These are phyloP conservation scores for Apistogramma diplotaenia DNA, from an alignment of 2,113 vertebrate genomes.

Conservation along the genomic window DNA sequence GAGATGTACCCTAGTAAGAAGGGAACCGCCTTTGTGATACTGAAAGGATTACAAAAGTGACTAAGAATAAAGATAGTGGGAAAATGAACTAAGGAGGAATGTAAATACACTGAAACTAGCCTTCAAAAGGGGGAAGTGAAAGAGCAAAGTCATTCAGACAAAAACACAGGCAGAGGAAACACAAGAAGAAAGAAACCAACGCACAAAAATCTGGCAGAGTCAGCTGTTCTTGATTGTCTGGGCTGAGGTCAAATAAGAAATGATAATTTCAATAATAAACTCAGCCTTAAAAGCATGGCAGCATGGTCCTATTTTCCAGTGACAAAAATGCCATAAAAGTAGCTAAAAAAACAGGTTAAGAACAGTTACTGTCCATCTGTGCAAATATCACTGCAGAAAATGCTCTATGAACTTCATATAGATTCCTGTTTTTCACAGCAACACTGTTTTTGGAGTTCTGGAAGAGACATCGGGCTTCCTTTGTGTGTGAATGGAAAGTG, in stretches of 20 bases:
- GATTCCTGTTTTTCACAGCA: conserved; percentile 72
- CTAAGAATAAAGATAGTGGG: not conserved
- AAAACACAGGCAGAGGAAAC: not conserved
- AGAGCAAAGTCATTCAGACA: not conserved
- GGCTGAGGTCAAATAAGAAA: not conserved
- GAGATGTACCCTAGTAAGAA: no score
- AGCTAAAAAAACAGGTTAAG: not conserved
- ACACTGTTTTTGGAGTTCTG: conserved; percentile 94
- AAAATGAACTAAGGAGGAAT: not conserved
- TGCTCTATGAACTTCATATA: not conserved
- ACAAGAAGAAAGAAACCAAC: not conserved
- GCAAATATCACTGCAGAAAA: not conserved
- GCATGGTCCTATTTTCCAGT: not conserved
- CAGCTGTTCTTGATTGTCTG: not conserved
- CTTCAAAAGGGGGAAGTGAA: not conserved
- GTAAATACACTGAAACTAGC: not conserved
- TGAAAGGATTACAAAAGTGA: no score
- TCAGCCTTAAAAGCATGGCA: not conserved
- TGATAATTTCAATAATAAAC: not conserved
- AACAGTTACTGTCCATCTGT: not conserved
- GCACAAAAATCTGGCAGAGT: not conserved
- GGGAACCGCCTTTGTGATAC: not conserved
- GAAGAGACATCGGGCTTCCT: conserved; percentile 84
- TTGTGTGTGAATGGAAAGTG: conserved; percentile 84
- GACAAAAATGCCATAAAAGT: not conserved